A percentile compares a stretch with the other conserved stretches of the same genome.
These are phyloP conservation scores for Dryoscopus gambensis DNA, from an alignment of 2,113 vertebrate genomes.

Conservation along the genomic window DNA sequence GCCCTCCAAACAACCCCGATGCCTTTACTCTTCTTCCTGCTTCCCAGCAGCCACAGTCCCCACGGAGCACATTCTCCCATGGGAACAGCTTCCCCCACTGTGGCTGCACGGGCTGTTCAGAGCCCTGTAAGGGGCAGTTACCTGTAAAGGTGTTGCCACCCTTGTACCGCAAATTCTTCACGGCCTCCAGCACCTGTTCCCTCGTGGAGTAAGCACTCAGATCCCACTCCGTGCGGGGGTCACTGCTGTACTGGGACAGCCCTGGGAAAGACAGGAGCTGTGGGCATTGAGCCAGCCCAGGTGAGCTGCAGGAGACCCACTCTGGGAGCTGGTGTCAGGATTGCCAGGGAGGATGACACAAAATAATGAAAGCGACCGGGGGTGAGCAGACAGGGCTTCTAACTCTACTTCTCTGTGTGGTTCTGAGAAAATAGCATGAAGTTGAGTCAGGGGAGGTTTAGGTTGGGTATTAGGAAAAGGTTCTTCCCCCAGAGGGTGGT, in stretches of 20 bases:
- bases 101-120: fast-evolving
- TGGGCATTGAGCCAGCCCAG: background rate
- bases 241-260: constrained; percentile 91
- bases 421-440: background rate
- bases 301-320: background rate
- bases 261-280: constrained; percentile 62
- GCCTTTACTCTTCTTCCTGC: background rate
- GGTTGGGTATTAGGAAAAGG: background rate
- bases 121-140: background rate
- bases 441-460: background rate
- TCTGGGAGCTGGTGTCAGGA: fast-evolving
- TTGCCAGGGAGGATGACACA: background rate
- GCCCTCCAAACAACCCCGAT: fast-evolving
- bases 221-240: constrained; percentile 91
- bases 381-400: background rate
- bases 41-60: background rate
- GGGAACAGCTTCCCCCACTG: background rate
- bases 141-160: constrained; percentile 95
- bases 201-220: constrained; percentile 79
- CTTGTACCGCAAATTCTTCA: constrained; percentile 83
- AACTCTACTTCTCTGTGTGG: background rate
- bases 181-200: constrained; percentile 81
- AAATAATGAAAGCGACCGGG: background rate
- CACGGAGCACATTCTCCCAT: background rate
- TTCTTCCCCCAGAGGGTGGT: background rate